These are phyloP conservation scores for Anguilla obscura DNA, from an alignment of 2,797 vertebrate species.

Conservation along the genomic window DNA sequence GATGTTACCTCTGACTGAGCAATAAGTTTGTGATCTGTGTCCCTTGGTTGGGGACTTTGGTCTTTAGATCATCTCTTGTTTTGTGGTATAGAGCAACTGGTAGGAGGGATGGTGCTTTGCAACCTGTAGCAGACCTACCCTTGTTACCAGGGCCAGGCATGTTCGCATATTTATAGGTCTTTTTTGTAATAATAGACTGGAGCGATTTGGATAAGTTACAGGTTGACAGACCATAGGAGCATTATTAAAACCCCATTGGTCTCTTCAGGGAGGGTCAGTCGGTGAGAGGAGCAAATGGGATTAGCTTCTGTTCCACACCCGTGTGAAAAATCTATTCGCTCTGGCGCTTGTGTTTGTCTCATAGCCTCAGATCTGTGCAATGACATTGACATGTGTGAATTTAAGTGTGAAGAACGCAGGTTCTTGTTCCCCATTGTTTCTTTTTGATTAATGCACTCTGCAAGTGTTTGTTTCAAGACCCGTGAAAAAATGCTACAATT, in stretches of 20 bases:
- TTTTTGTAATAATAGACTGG: no score
- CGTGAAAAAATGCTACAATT: neutral
- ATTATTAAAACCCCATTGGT: no score
- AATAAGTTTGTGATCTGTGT: neutral
- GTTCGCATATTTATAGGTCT: neutral
- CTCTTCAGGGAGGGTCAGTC: no score
- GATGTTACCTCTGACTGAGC: neutral
- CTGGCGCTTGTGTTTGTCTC: neutral
- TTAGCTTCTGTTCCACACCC: no score
- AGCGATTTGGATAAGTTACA: no score
- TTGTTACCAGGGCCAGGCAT: neutral
- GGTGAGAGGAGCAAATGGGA: no score
- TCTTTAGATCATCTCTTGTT: neutral
- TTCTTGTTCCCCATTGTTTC: neutral
- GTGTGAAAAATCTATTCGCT: neutral
- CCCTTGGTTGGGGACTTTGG: neutral
- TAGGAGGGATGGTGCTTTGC: neutral
- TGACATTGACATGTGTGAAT: neutral
- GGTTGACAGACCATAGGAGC: no score
- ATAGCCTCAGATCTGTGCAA: neutral
- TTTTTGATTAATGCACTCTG: conserved; percentile 3
- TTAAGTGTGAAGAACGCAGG: neutral
- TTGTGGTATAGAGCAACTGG: neutral
- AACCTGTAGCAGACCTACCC: neutral
- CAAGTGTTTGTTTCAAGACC: neutral